Conservation (phyloP, 1,140 invertebrate genomes). For the Trichonephila clavata region DNA sequence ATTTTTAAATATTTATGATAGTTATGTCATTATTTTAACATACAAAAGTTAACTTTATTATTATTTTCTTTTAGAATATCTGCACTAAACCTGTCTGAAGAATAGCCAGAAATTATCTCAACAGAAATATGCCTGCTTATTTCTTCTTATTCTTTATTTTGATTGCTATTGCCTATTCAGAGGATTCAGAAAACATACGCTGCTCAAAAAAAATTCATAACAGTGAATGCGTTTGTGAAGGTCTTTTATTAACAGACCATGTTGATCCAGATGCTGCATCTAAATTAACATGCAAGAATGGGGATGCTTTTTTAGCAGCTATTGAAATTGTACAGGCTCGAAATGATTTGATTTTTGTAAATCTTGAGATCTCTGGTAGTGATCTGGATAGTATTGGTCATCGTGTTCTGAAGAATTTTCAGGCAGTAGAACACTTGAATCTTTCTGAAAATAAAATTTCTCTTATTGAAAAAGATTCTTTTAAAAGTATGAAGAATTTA, state of each 20-base stretch:
- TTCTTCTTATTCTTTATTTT: conserved; percentile 19
- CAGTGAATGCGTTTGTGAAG: conserved; percentile 57
- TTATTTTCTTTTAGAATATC: background rate
- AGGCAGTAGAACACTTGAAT: conserved; percentile 18
- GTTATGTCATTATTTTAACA: too few species aligned
- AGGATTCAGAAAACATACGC: conserved; percentile 30
- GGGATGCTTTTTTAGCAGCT: conserved; percentile 49
- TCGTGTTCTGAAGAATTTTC: conserved; percentile 33
- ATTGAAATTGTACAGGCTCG: background rate
- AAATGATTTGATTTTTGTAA: conserved; percentile 46
- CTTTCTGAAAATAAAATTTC: conserved; percentile 60
- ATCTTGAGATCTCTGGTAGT: background rate
- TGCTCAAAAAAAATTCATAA: conserved; percentile 30
- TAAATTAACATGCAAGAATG: conserved; percentile 50
- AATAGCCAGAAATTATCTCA: background rate
- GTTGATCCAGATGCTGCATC: background rate
- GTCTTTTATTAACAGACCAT: background rate
- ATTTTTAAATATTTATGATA: background rate
- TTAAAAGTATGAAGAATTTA: conserved; percentile 54
- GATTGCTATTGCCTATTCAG: background rate
- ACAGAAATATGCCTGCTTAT: background rate
- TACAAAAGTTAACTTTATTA: background rate
- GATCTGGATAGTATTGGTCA: background rate
- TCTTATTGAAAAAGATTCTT: conserved; percentile 37
- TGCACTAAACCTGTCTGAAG: background rate